Evolutionary conservation across 2,797 vertebrate genomes (phyloP).

Genomic region (Pristis pectinata): DNA sequence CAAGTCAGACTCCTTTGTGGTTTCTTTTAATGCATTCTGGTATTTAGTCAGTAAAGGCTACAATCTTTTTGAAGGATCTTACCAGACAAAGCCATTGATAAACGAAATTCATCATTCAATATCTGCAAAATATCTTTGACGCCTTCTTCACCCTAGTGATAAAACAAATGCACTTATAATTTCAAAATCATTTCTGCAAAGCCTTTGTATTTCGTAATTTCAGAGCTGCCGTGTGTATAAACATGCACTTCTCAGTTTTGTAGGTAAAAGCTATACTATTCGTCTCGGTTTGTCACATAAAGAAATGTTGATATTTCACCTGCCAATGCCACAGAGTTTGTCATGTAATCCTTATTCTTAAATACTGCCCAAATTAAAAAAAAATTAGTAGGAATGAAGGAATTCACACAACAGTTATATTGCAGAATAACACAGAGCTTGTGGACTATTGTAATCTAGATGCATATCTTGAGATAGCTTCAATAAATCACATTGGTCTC

Average conservation of each 20-base stretch:
- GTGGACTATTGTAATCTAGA: too few species aligned
- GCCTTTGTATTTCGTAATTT: not conserved
- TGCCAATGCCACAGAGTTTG: not conserved
- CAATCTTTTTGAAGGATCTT: slow-evolving; percentile 42
- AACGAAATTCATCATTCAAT: slow-evolving; percentile 78
- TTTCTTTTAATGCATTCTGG: not conserved
- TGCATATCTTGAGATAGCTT: not conserved
- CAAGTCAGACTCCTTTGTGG: not conserved
- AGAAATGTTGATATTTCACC: not conserved
- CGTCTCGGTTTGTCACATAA: not conserved
- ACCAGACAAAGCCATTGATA: slow-evolving; percentile 85
- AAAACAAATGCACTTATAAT: not conserved
- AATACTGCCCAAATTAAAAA: not conserved
- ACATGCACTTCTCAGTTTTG: not conserved
- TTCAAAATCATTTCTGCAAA: not conserved
- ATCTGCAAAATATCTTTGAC: slow-evolving; percentile 77
- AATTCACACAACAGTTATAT: not conserved
- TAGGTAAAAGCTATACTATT: not conserved
- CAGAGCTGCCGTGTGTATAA: not conserved
- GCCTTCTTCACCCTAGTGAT: slow-evolving; percentile 77
- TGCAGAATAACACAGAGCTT: not conserved
- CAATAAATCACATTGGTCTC: not conserved
- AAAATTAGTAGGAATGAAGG: not conserved
- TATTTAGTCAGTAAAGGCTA: not conserved
- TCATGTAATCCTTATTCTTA: not conserved